Evolutionary conservation across 2,888 invertebrate genomes (phyloP), one percentile per base, ranked within the genome.

Genomic region (Agrochola circellaris): DNA sequence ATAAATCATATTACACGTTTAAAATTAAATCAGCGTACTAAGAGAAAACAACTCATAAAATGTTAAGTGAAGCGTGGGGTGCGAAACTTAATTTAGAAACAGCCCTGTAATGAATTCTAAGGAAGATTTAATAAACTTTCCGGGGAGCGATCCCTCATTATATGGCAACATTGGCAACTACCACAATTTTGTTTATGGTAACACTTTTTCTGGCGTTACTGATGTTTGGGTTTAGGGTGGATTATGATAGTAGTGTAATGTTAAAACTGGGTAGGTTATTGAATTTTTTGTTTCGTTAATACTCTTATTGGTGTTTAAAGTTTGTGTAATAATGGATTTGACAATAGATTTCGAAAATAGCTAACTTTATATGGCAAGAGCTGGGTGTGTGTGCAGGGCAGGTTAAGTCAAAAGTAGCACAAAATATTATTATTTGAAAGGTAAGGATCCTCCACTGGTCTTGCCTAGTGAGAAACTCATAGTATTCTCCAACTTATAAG

Each of bases 71-170:
- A 87, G 87, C 87, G 86, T 89, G 88, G 91, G 93, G 93, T 90
- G 93, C 89, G 88, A 93, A 94, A 94, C 93, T 94, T 94, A 94
- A 95, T 95, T 94, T 93, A 92, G 92, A 88, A 89, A 91, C 92
- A 87, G 87, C 88, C 86, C 86, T 89, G 89, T 94, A 95, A 94
- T 95, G 94, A 94, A 94, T 94, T 94, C 93, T 92, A 90, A 92
- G 92, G 91, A 92, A 93, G 92, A 93, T 93, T 94, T 94, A 95
- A 94, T 94, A 94, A 94, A 92, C 90, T 88, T 88, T 86, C 88
- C 88, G 82, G 90, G 86, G 88, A 86, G 83, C 88, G 89, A 86
- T 87, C 89, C 90, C 90, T 89, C 88, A 82, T 86, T 89, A 89
- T 90, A 89, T 89, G 80, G 81, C 74, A 78, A 81, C 78, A 78